Evolutionary conservation across 2,797 vertebrate species (phyloP).

Genomic region (Trematomus bernacchii): DNA sequence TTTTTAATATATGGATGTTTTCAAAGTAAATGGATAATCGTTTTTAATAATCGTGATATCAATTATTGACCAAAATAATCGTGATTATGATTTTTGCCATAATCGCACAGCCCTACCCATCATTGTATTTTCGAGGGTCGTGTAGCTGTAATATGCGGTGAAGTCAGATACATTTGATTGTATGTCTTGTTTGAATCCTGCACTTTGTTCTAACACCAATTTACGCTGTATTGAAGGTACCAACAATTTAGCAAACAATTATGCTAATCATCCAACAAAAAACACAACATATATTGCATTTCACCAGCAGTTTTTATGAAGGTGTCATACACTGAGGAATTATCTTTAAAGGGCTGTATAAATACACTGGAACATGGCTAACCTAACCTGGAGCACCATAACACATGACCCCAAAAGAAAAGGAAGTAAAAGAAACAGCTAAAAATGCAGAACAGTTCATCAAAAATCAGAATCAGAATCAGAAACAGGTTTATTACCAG

Average conservation of each 20-base stretch:
- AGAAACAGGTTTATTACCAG: too few species aligned
- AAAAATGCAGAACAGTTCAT: too few species aligned
- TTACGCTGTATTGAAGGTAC: background rate
- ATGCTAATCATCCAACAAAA: background rate
- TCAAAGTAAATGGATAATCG: too few species aligned
- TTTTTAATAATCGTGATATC: too few species aligned
- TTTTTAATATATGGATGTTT: too few species aligned
- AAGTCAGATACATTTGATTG: background rate
- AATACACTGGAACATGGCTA: background rate
- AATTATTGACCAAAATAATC: too few species aligned
- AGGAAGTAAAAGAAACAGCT: background rate
- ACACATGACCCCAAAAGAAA: background rate
- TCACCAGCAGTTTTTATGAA: background rate
- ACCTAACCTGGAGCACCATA: background rate
- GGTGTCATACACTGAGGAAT: background rate
- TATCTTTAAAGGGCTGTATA: background rate
- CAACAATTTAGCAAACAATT: background rate
- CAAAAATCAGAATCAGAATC: too few species aligned
- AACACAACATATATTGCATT: too few species aligned
- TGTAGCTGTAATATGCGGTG: too few species aligned
- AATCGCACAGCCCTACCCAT: too few species aligned
- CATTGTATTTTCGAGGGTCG: too few species aligned
- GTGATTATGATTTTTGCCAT: too few species aligned
- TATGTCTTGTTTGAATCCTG: background rate
- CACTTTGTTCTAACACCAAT: background rate